Evolutionary conservation across 2,797 vertebrate species (phyloP).

Genomic region (Myiotriccus ornatus): DNA sequence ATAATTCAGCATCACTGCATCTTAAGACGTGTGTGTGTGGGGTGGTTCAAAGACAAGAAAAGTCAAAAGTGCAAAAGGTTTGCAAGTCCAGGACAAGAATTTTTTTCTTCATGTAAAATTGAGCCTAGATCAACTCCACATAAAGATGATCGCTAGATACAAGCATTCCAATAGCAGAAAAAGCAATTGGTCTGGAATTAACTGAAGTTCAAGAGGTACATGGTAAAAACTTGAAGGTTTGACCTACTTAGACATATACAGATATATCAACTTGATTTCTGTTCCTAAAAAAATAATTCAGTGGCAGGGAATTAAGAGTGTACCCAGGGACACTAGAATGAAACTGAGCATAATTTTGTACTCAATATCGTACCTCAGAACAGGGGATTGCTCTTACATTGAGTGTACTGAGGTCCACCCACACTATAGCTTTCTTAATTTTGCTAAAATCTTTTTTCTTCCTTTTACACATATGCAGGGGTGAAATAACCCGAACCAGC

Average conservation of each 20-base stretch:
- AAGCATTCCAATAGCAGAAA: background rate
- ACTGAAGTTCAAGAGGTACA: background rate
- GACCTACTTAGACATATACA: background rate
- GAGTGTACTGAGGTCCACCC: background rate
- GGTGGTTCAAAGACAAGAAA: background rate
- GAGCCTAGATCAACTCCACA: background rate
- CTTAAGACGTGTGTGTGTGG: background rate
- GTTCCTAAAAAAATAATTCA: background rate
- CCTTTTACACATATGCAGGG: background rate
- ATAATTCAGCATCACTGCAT: background rate
- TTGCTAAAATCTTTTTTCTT: background rate
- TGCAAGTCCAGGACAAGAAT: background rate
- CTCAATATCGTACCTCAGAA: background rate
- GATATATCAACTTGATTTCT: background rate
- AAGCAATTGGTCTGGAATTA: background rate
- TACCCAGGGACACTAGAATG: background rate
- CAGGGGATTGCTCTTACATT: accelerated
- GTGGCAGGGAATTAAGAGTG: background rate
- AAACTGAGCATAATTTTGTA: background rate
- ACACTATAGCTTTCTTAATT: background rate
- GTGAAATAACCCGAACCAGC: background rate
- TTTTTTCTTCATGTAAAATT: background rate
- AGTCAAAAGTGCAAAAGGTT: background rate
- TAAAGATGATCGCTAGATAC: background rate
- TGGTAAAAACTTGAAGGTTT: background rate